A percentile compares a stretch with the other conserved stretches of the same genome.
These are phyloP conservation scores for Lynx canadensis DNA, from an alignment of 2,113 vertebrate species.

Conservation along the genomic window DNA sequence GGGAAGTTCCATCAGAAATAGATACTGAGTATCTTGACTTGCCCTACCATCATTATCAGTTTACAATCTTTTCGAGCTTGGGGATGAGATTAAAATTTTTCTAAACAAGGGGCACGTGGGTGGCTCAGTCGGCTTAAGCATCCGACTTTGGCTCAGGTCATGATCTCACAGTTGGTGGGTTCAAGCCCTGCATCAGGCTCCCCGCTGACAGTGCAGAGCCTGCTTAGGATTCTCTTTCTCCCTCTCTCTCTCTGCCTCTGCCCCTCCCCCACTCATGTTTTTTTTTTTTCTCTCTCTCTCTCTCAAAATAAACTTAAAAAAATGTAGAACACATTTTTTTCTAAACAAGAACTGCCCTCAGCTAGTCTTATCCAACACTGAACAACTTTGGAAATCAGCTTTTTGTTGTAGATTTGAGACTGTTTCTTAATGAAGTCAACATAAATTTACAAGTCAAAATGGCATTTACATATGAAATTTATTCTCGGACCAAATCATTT, in stretches of 20 bases:
- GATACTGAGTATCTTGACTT: not conserved
- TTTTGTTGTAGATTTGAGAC: constrained; percentile 20
- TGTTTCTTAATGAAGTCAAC: constrained; percentile 24
- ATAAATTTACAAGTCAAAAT: constrained; percentile 41
- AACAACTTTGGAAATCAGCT: constrained; percentile 18
- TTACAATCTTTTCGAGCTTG: not conserved
- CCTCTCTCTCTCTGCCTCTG: too few relatives aligned
- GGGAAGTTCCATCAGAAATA: not conserved
- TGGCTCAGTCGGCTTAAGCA: too few relatives aligned
- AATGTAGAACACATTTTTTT: not conserved
- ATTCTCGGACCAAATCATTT: not conserved
- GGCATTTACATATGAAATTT: not conserved
- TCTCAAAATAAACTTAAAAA: not conserved
- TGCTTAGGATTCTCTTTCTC: too few relatives aligned
- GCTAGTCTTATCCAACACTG: not conserved
- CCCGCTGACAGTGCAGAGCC: too few relatives aligned
- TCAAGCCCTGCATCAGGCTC: too few relatives aligned
- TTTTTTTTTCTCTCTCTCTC: too few relatives aligned
- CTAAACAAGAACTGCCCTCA: not conserved
- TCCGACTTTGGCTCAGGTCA: too few relatives aligned
- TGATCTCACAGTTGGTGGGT: too few relatives aligned
- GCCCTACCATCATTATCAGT: not conserved
- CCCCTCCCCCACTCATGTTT: too few relatives aligned
- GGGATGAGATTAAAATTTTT: not conserved
- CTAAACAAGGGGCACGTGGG: not conserved